Evolutionary conservation across 2,797 vertebrate species (phyloP), one percentile per base, ranked within the genome.

Genomic region (Caiman crocodilus): DNA sequence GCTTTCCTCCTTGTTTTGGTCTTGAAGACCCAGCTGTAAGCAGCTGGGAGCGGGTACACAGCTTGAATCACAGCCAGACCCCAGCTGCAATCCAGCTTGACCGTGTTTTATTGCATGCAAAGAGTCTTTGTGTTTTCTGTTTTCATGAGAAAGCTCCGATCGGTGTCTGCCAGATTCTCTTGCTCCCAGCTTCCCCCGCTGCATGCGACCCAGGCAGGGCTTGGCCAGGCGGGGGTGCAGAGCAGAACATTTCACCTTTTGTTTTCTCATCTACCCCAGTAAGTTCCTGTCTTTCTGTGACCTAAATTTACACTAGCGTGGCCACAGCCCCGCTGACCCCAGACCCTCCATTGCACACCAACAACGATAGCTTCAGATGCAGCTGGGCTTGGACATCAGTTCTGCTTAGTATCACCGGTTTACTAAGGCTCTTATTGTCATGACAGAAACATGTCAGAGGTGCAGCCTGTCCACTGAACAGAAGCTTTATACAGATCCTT

Each of bases 381-480:
- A 95, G 95, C 86, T 95, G 87, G 78, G 95, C 92, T 85, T 85
- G 90, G 89, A 93, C 78, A 92, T 98, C 98, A 93, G 93, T 78
- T 97, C 95, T 82, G 77, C 87, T 98, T 97, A 98, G 92, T 71
- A 90, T 98, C 97, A 95, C 9, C 25, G 69, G 81, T 94, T 96
- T 94, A 96, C 89, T 94, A 83, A 88, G 90, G 96, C 93, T 79
- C 89, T 95, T 92, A 96, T 88, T 90, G 91, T 78, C 13, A n/a
- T 92, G 95, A 98, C 97, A 94, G 87, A 96, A 97, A 95, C 86
- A 88, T 93, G 96, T 94, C 97, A 96, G 96, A 94, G 63, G 84
- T 91, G 92, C 95, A 92, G 97, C 96, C 96, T 93, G 92, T 89
- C 93, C 79, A 81, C 82, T 89, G 82, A 96, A 90, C 92, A 64